These are phyloP conservation scores for Ips nitidus DNA, from an alignment of 1,140 invertebrate genomes.

Conservation along the genomic window DNA sequence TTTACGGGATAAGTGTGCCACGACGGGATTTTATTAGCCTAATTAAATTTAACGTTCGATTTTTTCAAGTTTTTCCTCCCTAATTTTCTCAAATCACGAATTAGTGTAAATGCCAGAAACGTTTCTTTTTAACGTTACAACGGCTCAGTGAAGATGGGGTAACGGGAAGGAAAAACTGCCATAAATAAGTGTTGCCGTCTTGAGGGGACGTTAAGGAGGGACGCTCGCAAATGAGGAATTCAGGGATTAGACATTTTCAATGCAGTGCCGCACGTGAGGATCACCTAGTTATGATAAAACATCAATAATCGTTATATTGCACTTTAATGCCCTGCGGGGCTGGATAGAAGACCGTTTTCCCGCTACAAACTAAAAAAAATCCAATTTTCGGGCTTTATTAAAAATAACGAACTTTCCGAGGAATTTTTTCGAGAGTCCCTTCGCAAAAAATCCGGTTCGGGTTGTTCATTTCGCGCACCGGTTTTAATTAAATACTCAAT, in stretches of 20 bases:
- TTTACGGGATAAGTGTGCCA: conserved; percentile 9
- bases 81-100: conserved; percentile 28
- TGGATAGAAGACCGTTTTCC: too few species aligned
- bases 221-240: conserved; percentile 31
- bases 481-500: conserved; percentile 12
- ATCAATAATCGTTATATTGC: too few species aligned
- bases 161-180: conserved; percentile 26
- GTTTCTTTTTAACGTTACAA: conserved; percentile 33
- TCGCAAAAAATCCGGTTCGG: background rate
- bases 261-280: too few species aligned
- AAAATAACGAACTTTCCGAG: conserved; percentile 18
- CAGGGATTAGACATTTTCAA: too few species aligned
- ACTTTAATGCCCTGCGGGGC: too few species aligned
- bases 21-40: background rate
- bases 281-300: too few species aligned
- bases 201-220: conserved; percentile 29
- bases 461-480: background rate
- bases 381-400: too few species aligned
- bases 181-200: conserved; percentile 35
- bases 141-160: conserved; percentile 23
- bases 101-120: conserved; percentile 34
- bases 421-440: conserved; percentile 14
- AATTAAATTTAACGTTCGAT: conserved; percentile 5
- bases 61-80: conserved; percentile 1
- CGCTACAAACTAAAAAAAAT: too few species aligned